A percentile compares a stretch with the other conserved stretches of the same genome.
Conservation (phyloP, 1,140 invertebrate genomes). For the Drosophila nigrodunni region DNA sequence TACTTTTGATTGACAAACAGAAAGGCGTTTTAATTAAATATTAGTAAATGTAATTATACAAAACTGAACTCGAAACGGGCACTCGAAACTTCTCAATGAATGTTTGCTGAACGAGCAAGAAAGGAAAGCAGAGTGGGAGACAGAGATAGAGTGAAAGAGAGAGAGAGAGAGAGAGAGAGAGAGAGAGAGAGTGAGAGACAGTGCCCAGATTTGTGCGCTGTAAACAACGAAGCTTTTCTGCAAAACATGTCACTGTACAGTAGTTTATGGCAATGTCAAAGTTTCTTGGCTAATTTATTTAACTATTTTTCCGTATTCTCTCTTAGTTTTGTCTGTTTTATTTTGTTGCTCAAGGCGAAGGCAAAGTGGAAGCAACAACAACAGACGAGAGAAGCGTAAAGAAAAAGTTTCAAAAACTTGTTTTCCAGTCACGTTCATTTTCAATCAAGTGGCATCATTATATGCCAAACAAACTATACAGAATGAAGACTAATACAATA, state of each 20-base stretch:
- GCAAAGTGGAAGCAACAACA: constrained; percentile 27
- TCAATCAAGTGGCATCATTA: constrained; percentile 82
- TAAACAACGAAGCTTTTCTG: constrained; percentile 40
- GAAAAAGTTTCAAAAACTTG: constrained; percentile 70
- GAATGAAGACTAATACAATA: constrained; percentile 67
- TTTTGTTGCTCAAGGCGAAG: constrained; percentile 14
- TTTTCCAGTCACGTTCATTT: constrained; percentile 82
- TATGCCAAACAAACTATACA: constrained; percentile 69
- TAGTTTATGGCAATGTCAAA: constrained; percentile 59
- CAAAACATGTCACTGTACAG: constrained; percentile 65
- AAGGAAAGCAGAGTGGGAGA: background rate
- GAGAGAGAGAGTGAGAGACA: background rate
- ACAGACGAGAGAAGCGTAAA: constrained; percentile 20
- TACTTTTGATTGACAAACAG: background rate
- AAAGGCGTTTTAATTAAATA: constrained; percentile 71
- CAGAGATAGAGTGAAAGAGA: background rate
- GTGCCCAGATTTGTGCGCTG: constrained; percentile 12
- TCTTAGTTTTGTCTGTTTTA: background rate
- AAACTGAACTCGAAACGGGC: background rate
- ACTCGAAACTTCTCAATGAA: background rate
- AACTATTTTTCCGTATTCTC: constrained; percentile 44
- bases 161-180: background rate
- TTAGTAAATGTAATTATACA: constrained; percentile 64
- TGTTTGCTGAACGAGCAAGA: background rate
- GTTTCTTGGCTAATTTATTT: constrained; percentile 75